Evolutionary conservation across 2,797 vertebrate genomes (phyloP), one percentile per base, ranked within the genome.

Genomic region (Crenichthys baileyi): DNA sequence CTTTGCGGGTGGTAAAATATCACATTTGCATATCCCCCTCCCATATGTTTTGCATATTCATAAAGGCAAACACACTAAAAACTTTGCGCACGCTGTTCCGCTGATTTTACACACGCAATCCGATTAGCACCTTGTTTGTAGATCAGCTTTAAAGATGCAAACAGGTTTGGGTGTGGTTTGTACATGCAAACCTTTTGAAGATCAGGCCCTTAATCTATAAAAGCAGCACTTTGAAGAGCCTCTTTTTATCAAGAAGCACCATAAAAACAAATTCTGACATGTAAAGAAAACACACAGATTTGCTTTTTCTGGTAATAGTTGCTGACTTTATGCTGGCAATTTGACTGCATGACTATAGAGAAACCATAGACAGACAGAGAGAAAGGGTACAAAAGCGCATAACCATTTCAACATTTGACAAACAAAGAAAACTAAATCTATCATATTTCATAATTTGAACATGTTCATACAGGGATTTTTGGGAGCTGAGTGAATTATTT

Each of bases 401-500:
- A 36, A 39, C 20, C 11, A 41, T 41, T 67, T 67, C 4, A 67
- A 41, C 18, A 67, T 22, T 67, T 67, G 9, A 24, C 9, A 67
- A 41, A 67, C 18, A 41, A 67, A 36, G 31, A 3, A 36, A 67
- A 67, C 11, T 9, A 24, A 41, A 41, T 67, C 16, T 67, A 24
- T 41, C 8, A 12, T 67, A 24, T 11, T 18, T 65, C 63, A 41
- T 63, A 16, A 15, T 31, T 31, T 63, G 29, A 31, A 7, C 29
- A 63, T 63, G 29, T 63, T 11, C 36, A 67, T 18, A 24, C 22
- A 41, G 63, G 41, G 9, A 41, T 67, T 67, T 67, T 67, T 67
- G 36, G 20, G 41, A 63, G 15, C 77, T 82, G 68, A 78, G 50
- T 51, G 70, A 92, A 67, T 88, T n/a, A 68, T 89, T 89, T 87